Evolutionary conservation across 1,140 invertebrate species (phyloP).

Genomic region (Antheraea mylitta): DNA sequence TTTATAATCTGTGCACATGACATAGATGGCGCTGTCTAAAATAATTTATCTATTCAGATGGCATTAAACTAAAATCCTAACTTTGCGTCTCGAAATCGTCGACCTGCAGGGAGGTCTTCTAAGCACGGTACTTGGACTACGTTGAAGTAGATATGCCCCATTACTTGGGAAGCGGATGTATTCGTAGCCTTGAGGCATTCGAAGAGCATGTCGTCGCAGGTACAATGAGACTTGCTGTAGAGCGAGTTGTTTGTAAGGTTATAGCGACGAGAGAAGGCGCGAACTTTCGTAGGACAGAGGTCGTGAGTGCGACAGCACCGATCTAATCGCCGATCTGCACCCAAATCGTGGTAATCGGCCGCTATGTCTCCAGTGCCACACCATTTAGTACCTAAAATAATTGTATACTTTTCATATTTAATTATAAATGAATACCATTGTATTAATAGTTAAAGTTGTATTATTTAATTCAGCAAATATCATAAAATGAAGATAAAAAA

Average conservation of each 20-base stretch:
- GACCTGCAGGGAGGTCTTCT: slow-evolving; percentile 78
- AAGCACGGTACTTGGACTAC: slow-evolving; percentile 89
- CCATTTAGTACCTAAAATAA: slow-evolving; percentile 90
- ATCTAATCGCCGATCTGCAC: slow-evolving; percentile 85
- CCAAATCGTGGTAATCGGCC: slow-evolving; percentile 89
- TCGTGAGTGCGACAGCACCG: slow-evolving; percentile 92
- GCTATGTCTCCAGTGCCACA: slow-evolving; percentile 93
- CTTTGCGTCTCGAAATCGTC: slow-evolving; percentile 67
- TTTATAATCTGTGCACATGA: slow-evolving; percentile 35
- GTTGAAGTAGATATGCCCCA: slow-evolving; percentile 95
- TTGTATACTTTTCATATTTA: no score
- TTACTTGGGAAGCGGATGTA: slow-evolving; percentile 84
- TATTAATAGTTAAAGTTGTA: neutral
- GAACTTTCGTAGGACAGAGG: slow-evolving; percentile 86
- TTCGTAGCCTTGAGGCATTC: slow-evolving; percentile 88
- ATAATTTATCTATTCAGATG: slow-evolving; percentile 49
- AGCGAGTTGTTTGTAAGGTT: slow-evolving; percentile 90
- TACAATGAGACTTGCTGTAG: slow-evolving; percentile 94
- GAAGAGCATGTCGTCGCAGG: slow-evolving; percentile 90
- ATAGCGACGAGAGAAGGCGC: slow-evolving; percentile 86
- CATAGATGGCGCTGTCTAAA: slow-evolving; percentile 56
- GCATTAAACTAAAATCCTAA: slow-evolving; percentile 65
- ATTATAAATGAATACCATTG: no score
- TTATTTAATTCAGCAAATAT: neutral
- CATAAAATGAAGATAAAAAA: neutral